phyloP scores from a whole-genome alignment of 2,113 vertebrate genomes.

The Tachycineta bicolor region DNA sequence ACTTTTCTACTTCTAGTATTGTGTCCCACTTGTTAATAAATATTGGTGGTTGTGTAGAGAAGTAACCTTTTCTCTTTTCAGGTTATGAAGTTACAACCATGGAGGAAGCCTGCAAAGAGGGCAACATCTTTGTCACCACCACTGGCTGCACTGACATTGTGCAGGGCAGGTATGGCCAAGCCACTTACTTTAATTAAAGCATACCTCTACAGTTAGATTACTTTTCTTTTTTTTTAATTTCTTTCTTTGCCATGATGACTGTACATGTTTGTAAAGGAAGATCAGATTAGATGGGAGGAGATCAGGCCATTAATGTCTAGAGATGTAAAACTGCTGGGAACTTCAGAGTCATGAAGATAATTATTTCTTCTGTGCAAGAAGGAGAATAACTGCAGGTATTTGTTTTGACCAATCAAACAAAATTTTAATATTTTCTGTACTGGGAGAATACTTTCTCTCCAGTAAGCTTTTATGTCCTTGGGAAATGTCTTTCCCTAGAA shows the following conservation, averaged over 20 bases:
- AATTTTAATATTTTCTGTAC: neutral
- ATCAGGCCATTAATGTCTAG: neutral
- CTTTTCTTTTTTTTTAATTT: neutral
- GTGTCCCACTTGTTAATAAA: neutral
- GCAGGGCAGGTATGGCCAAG: constrained; percentile 81
- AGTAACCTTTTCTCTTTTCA: constrained; percentile 39
- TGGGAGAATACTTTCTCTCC: neutral
- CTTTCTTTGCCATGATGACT: neutral
- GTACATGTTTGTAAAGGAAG: neutral
- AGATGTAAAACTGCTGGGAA: neutral
- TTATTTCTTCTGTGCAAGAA: neutral
- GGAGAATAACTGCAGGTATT: neutral
- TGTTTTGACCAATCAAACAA: neutral
- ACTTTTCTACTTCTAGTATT: neutral
- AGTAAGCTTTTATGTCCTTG: neutral
- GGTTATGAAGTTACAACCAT: constrained; percentile 98
- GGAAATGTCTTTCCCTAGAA: neutral
- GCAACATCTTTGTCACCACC: constrained; percentile 97
- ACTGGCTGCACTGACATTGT: constrained; percentile 95
- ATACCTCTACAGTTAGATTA: neutral
- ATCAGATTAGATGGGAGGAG: neutral
- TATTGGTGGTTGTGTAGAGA: neutral
- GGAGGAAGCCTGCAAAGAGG: constrained; percentile 95
- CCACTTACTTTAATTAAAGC: neutral
- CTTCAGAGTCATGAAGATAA: neutral